Percentiles rank a stretch among this genome's conserved stretches.
phyloP scores from a whole-genome alignment of 53 echinoderm and acorn worm genomes.

The Crossaster papposus region DNA sequence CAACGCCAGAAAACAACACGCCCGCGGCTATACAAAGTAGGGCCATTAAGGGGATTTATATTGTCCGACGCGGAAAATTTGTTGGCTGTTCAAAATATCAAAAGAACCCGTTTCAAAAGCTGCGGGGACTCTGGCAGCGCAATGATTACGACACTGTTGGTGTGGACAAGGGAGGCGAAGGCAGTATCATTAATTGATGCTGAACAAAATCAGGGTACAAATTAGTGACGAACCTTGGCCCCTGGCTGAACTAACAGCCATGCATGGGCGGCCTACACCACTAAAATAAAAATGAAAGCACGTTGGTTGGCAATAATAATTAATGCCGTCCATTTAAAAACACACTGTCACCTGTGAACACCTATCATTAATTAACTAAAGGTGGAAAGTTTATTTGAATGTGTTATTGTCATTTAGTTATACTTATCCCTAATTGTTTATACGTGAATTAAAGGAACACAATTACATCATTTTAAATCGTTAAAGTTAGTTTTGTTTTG shows the following conservation, averaged over 20 bases:
- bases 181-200: conserved; percentile 22
- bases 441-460: no score
- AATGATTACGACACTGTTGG: conserved; percentile 42
- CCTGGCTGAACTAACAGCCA: neutral
- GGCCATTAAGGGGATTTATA: neutral
- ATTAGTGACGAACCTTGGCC: conserved; percentile 8
- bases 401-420: neutral
- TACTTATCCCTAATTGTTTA: no score
- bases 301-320: neutral
- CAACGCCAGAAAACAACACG: neutral
- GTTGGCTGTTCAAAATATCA: neutral
- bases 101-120: neutral
- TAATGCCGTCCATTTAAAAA: neutral
- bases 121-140: neutral
- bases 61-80: conserved; percentile 22
- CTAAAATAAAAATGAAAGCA: neutral
- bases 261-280: neutral
- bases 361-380: no score
- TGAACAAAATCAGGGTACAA: conserved; percentile 13
- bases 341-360: neutral
- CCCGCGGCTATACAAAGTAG: conserved; percentile 20
- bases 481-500: no score
- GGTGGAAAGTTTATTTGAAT: neutral
- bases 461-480: no score
- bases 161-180: neutral